A percentile compares a stretch with the other conserved stretches of the same genome.
Evolutionary conservation across 2,888 invertebrate genomes (phyloP).

Genomic region (Perdita meconis): DNA sequence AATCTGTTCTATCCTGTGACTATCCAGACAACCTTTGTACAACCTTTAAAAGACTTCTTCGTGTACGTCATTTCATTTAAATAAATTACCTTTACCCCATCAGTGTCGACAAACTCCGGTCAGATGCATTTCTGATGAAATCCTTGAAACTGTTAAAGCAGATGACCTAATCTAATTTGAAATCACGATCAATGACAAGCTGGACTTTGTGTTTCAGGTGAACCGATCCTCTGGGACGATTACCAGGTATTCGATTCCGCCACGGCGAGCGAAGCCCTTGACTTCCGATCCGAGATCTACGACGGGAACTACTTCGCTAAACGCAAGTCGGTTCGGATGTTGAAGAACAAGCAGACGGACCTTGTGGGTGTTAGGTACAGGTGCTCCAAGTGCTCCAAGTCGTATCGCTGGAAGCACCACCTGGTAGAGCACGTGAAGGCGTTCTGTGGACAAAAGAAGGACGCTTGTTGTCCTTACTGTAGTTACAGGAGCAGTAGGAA

Average conservation of each 20-base stretch:
- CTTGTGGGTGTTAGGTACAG: conserved; percentile 53
- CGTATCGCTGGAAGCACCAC: conserved; percentile 76
- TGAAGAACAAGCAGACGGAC: conserved; percentile 19
- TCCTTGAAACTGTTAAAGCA: background rate
- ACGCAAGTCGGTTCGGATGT: conserved; percentile 16
- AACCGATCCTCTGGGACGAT: conserved; percentile 68
- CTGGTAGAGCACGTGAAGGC: conserved; percentile 77
- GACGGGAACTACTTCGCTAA: conserved; percentile 10
- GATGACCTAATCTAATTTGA: background rate
- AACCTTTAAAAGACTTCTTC: background rate
- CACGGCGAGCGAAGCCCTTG: background rate
- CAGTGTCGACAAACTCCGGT: background rate
- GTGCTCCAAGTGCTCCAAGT: conserved; percentile 74
- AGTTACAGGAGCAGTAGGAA: conserved; percentile 89
- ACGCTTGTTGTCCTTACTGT: conserved; percentile 78
- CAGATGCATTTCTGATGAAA: background rate
- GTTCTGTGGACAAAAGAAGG: conserved; percentile 77
- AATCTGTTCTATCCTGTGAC: background rate
- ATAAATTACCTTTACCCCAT: background rate
- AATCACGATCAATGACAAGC: conserved; percentile 46
- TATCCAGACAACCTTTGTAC: no score
- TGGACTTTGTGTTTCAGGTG: conserved; percentile 74
- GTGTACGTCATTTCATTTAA: background rate
- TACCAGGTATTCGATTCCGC: conserved; percentile 57
- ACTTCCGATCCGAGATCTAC: conserved; percentile 27